These are phyloP conservation scores for Caerostris extrusa DNA, from an alignment of 1,140 invertebrate species.

Conservation along the genomic window DNA sequence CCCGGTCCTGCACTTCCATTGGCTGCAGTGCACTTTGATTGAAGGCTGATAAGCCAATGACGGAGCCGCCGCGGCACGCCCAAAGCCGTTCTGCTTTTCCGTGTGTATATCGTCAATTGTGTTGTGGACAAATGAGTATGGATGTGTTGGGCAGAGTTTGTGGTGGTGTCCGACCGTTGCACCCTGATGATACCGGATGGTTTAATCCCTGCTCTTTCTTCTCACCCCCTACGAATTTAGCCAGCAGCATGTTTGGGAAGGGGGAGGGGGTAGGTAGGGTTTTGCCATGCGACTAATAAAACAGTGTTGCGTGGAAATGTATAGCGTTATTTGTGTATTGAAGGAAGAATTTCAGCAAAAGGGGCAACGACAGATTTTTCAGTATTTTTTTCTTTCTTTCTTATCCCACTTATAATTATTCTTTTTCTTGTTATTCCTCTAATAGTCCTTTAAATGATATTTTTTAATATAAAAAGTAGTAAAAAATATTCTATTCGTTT, in stretches of 20 bases:
- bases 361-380: too few relatives aligned
- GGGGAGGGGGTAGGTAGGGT: not conserved
- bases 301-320: not conserved
- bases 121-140: constrained; percentile 74
- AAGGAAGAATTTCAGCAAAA: too few relatives aligned
- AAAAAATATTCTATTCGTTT: too few relatives aligned
- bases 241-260: not conserved
- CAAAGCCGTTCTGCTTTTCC: constrained; percentile 38
- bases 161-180: constrained; percentile 72
- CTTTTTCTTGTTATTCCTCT: not conserved
- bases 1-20: not conserved
- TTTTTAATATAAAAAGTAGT: too few relatives aligned
- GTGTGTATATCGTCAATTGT: constrained; percentile 50
- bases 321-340: not conserved
- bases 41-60: constrained; percentile 42
- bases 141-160: constrained; percentile 71
- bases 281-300: constrained; percentile 2
- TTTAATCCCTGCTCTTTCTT: constrained; percentile 73
- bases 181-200: constrained; percentile 74
- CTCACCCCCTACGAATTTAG: not conserved
- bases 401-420: too few relatives aligned
- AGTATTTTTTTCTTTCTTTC: not conserved
- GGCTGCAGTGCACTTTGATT: constrained; percentile 20
- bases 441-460: too few relatives aligned
- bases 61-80: not conserved